Percentiles rank a stretch among this genome's conserved stretches.
Conservation (phyloP, 2,888 invertebrate genomes). For the Noctua janthina region DNA sequence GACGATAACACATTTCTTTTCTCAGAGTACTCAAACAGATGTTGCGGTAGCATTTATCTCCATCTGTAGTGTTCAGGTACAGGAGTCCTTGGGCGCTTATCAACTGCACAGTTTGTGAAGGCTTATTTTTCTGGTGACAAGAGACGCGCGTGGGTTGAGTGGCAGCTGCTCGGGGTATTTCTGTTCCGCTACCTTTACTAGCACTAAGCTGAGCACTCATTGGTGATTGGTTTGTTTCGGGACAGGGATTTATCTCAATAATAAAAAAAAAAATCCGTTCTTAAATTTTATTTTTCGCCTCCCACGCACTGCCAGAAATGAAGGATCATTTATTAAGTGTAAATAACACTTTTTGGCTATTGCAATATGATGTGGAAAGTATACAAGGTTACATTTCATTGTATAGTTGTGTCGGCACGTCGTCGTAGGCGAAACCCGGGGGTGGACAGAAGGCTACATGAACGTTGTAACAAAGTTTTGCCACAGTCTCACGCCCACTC, state of each 20-base stretch:
- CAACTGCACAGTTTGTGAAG: slow-evolving; percentile 24
- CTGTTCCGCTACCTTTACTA: slow-evolving; percentile 1
- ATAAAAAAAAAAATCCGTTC: neutral
- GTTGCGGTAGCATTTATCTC: slow-evolving; percentile 35
- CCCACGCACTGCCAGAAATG: neutral
- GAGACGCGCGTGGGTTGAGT: slow-evolving; percentile 21
- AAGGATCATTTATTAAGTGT: neutral
- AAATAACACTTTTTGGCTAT: neutral
- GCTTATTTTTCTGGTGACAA: slow-evolving; percentile 16
- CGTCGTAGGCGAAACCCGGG: slow-evolving; percentile 25
- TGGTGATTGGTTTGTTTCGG: neutral
- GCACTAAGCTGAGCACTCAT: neutral
- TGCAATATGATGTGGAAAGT: neutral
- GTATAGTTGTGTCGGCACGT: neutral
- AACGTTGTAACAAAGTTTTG: slow-evolving; percentile 1
- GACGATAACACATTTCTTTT: slow-evolving; percentile 13
- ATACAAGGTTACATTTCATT: neutral
- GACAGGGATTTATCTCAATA: neutral
- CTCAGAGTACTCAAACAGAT: slow-evolving; percentile 4
- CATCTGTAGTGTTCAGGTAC: slow-evolving; percentile 26
- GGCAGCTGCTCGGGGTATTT: slow-evolving; percentile 1
- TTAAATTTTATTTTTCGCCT: neutral
- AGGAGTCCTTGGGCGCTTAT: slow-evolving; percentile 23
- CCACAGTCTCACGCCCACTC: neutral
- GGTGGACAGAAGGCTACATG: neutral